These are phyloP conservation scores for Napeogenes inachia DNA, from an alignment of 2,888 invertebrate genomes.

Conservation along the genomic window DNA sequence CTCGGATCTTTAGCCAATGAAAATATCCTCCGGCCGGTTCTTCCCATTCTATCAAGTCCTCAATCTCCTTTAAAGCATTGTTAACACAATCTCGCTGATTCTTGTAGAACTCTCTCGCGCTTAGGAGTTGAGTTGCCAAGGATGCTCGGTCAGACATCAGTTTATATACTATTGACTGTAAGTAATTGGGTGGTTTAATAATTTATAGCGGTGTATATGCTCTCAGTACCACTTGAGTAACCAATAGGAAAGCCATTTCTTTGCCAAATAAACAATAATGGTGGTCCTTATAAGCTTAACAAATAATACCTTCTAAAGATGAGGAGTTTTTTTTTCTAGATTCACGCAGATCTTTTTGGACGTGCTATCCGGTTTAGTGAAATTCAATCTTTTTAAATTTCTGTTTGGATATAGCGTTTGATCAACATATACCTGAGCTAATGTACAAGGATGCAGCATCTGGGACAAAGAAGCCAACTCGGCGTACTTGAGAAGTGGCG, in stretches of 20 bases:
- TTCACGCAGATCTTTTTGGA: too few species aligned
- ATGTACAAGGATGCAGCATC: conserved; percentile 60
- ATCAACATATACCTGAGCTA: conserved; percentile 45
- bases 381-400: too few species aligned
- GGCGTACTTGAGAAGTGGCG: conserved; percentile 78
- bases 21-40: conserved; percentile 86
- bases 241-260: too few species aligned
- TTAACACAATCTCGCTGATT: conserved; percentile 80
- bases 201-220: too few species aligned
- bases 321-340: too few species aligned
- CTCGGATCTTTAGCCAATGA: conserved; percentile 84
- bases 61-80: conserved; percentile 76
- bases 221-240: too few species aligned
- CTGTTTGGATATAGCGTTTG: too few species aligned
- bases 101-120: conserved; percentile 80
- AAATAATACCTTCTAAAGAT: too few species aligned
- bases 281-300: too few species aligned
- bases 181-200: neutral
- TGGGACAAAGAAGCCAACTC: conserved; percentile 85
- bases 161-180: neutral
- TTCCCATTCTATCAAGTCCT: conserved; percentile 76
- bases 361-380: too few species aligned
- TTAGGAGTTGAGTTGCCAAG: conserved; percentile 77
- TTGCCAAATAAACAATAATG: too few species aligned
- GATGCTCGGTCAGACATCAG: neutral